Conservation (phyloP, 2,888 invertebrate genomes). For the Rotaria macrura region DNA sequence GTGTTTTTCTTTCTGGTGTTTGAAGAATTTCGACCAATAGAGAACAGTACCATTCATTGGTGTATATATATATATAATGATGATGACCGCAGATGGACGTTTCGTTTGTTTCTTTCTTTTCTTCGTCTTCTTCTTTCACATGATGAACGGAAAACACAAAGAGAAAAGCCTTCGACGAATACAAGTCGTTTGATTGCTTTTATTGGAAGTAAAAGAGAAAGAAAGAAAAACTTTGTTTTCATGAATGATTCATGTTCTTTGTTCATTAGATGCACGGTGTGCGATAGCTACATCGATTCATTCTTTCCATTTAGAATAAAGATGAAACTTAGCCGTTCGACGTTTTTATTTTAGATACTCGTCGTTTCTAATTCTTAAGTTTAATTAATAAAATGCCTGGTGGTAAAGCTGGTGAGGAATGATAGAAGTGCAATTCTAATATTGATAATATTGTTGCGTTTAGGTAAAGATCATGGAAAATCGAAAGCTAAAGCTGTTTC, state of each 20-base stretch:
- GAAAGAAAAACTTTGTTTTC: neutral
- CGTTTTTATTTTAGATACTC: no score
- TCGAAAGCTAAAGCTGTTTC: constrained; percentile 84
- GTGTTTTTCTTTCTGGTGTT: neutral
- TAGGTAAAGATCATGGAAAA: constrained; percentile 65
- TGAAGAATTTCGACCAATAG: neutral
- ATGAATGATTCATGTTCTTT: neutral
- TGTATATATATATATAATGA: no score
- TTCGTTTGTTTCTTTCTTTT: neutral
- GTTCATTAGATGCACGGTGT: neutral
- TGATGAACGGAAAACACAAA: neutral
- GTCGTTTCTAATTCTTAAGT: no score
- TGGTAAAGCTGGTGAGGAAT: constrained; percentile 25
- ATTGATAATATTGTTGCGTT: neutral
- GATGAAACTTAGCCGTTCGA: no score
- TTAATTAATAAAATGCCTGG: constrained; percentile 27
- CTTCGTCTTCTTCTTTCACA: neutral
- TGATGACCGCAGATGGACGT: neutral
- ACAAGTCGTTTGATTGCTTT: neutral
- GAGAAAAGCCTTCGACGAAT: neutral
- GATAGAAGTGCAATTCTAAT: no score
- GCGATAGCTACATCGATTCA: neutral
- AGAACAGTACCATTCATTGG: neutral
- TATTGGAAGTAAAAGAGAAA: neutral
- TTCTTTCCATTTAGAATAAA: neutral